These are phyloP conservation scores for Staurois parvus DNA, from an alignment of 2,797 vertebrate species.

Conservation along the genomic window DNA sequence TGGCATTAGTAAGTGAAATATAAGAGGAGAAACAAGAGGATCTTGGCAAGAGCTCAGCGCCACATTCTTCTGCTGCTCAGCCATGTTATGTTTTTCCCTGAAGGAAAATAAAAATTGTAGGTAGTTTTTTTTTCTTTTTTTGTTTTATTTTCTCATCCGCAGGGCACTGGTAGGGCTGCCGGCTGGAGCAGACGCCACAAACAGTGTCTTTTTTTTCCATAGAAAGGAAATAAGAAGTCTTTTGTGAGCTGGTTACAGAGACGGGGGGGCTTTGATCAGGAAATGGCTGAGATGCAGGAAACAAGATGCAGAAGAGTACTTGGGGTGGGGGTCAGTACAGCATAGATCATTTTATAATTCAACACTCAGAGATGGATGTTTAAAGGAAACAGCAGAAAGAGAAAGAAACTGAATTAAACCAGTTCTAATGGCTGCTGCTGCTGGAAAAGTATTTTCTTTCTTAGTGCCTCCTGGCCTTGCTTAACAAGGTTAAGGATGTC, in stretches of 20 bases:
- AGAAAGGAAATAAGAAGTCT: constrained; percentile 46
- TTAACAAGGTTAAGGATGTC: not conserved
- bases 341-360: not conserved
- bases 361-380: not conserved
- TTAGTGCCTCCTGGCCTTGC: not conserved
- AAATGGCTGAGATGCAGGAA: constrained; percentile 45
- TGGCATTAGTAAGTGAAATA: constrained; percentile 14
- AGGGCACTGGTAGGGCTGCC: constrained; percentile 5
- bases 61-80: constrained; percentile 27
- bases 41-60: constrained; percentile 11
- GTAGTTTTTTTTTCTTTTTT: constrained; percentile 6
- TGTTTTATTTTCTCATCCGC: constrained; percentile 25
- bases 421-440: not conserved
- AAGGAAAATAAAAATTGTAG: constrained; percentile 36
- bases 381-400: not conserved
- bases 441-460: not conserved
- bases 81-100: constrained; percentile 34
- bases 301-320: constrained; percentile 21
- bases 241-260: constrained; percentile 24
- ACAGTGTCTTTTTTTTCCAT: constrained; percentile 15
- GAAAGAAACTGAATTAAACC: not conserved
- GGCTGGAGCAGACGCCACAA: constrained; percentile 29
- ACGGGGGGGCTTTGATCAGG: constrained; percentile 38
- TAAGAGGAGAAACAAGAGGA: not conserved
- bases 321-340: not conserved